phyloP scores from a whole-genome alignment of 2,797 vertebrate genomes.

The Cuniculus paca region DNA sequence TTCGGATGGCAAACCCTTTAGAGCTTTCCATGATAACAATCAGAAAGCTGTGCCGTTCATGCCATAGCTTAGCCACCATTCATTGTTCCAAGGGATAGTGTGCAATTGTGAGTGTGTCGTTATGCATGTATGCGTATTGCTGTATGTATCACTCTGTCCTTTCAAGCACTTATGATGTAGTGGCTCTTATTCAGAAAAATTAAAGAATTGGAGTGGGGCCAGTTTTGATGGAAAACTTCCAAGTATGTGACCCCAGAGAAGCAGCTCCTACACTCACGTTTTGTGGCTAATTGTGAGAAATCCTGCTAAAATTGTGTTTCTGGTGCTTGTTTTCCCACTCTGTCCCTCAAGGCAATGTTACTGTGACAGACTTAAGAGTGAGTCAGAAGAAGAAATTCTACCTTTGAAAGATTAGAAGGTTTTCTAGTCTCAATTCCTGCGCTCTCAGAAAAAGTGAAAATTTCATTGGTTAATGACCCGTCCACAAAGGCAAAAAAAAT shows the following conservation, averaged over 20 bases:
- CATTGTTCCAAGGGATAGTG: neutral
- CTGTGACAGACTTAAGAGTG: slow-evolving; percentile 34
- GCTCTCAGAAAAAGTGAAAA: neutral
- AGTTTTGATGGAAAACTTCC: slow-evolving; percentile 39
- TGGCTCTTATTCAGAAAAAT: neutral
- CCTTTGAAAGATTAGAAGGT: slow-evolving; percentile 47
- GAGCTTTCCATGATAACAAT: neutral
- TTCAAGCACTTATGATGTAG: neutral
- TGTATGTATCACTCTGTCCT: neutral
- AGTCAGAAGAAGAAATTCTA: neutral
- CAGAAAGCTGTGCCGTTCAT: neutral
- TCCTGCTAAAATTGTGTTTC: slow-evolving; percentile 58
- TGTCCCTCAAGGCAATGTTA: slow-evolving; percentile 4
- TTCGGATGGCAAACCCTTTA: neutral
- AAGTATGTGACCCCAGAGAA: neutral
- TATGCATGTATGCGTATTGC: neutral
- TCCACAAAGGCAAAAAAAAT: neutral
- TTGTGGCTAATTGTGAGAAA: neutral
- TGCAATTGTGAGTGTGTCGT: neutral
- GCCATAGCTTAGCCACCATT: neutral
- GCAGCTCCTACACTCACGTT: neutral
- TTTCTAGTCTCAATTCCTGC: neutral
- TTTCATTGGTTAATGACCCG: neutral
- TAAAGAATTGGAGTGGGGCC: neutral
- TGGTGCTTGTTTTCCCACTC: slow-evolving; percentile 22